Percentiles rank a stretch among this genome's conserved stretches.
phyloP scores from a whole-genome alignment of 2,113 vertebrate species.

The Otus sunia region DNA sequence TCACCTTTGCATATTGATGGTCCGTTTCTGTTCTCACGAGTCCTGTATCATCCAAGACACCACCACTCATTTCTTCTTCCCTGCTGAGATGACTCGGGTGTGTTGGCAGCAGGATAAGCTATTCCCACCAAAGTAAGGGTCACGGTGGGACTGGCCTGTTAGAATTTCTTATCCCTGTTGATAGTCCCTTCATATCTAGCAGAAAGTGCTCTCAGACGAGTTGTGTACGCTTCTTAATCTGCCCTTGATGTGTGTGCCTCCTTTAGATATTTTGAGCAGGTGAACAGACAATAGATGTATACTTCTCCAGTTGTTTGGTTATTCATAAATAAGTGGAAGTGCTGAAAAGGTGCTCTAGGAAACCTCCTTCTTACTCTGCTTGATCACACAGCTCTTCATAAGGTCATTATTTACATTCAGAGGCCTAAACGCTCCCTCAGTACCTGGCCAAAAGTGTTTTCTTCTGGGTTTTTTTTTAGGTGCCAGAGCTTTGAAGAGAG shows the following conservation, averaged over 20 bases:
- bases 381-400: neutral
- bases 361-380: neutral
- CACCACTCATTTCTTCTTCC: neutral
- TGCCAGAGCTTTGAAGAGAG: neutral
- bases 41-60: accelerated
- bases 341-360: neutral
- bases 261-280: neutral
- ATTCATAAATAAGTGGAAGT: neutral
- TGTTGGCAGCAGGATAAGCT: neutral
- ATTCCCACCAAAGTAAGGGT: neutral
- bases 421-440: neutral
- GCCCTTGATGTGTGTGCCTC: neutral
- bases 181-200: neutral
- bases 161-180: neutral
- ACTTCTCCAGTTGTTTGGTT: neutral
- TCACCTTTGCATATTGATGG: neutral
- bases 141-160: neutral
- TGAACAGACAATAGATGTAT: neutral
- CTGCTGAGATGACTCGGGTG: neutral
- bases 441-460: neutral
- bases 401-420: neutral
- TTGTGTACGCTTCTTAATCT: neutral
- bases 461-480: neutral
- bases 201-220: neutral
- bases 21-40: neutral